Percentiles rank a stretch among this genome's conserved stretches.
These are phyloP conservation scores for Anoplophora glabripennis DNA, from an alignment of 1,140 invertebrate species.

Conservation along the genomic window DNA sequence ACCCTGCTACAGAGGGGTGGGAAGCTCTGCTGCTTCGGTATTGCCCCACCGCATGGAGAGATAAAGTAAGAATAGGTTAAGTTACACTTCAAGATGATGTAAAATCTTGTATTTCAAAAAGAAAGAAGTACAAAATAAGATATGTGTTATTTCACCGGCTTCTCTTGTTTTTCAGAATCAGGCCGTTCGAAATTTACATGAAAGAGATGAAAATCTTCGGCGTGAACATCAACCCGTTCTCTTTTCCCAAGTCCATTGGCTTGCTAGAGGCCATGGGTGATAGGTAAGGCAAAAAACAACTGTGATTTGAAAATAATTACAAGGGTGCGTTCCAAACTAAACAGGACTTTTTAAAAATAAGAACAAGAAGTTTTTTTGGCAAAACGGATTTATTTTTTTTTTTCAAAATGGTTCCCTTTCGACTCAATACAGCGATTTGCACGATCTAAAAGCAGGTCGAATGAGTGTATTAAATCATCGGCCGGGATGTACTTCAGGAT, in stretches of 20 bases:
- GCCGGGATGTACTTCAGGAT: too few species aligned
- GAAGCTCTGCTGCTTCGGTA: constrained; percentile 58
- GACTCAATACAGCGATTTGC: too few species aligned
- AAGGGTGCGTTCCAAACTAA: too few species aligned
- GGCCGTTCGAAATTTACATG: constrained; percentile 59
- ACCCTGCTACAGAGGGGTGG: constrained; percentile 52
- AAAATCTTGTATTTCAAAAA: too few species aligned
- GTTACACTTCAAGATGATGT: background rate
- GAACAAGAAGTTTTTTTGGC: too few species aligned
- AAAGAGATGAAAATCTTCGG: constrained; percentile 64
- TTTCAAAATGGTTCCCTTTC: too few species aligned
- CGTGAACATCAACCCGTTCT: constrained; percentile 65
- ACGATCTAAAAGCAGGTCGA: too few species aligned
- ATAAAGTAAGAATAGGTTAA: constrained; percentile 41
- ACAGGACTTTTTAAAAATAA: too few species aligned
- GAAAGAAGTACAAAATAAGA: too few species aligned
- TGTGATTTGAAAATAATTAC: background rate
- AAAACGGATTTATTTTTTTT: too few species aligned
- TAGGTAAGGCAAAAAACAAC: constrained; percentile 37
- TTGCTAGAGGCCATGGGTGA: constrained; percentile 61
- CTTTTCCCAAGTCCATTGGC: constrained; percentile 60
- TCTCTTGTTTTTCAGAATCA: constrained; percentile 53
- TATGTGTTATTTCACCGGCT: background rate
- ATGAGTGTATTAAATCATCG: too few species aligned
- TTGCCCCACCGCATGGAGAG: constrained; percentile 52